Percentiles rank a stretch among this genome's conserved stretches.
Conservation (phyloP, 2,888 invertebrate species). For the Mythimna ferrago region DNA sequence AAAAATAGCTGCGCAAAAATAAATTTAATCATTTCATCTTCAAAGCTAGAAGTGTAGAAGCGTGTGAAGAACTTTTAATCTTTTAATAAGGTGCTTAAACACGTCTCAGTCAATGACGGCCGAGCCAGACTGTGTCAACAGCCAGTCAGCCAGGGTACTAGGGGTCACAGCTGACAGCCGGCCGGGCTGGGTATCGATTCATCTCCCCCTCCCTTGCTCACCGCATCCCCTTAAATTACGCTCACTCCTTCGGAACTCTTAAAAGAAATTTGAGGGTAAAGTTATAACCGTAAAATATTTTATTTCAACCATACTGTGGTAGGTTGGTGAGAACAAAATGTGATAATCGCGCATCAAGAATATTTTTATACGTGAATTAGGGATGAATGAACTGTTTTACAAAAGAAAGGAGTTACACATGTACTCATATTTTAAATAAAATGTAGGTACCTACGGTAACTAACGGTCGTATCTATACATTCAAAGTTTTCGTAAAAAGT, state of each 20-base stretch:
- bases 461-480: neutral
- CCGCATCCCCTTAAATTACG: slow-evolving; percentile 40
- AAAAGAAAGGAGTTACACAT: neutral
- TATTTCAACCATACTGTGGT: neutral
- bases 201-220: slow-evolving; percentile 41
- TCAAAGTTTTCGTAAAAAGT: neutral
- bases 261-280: slow-evolving; percentile 29
- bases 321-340: neutral
- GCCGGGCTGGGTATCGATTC: slow-evolving; percentile 67
- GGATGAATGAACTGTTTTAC: neutral
- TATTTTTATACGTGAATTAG: neutral
- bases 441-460: neutral
- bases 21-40: neutral
- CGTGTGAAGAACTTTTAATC: slow-evolving; percentile 32
- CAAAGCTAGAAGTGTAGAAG: slow-evolving; percentile 12
- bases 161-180: slow-evolving; percentile 62
- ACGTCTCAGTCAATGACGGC: slow-evolving; percentile 47
- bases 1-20: neutral
- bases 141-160: slow-evolving; percentile 25
- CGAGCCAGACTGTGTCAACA: slow-evolving; percentile 51
- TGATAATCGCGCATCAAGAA: neutral
- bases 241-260: slow-evolving; percentile 32
- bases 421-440: neutral
- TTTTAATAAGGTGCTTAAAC: slow-evolving; percentile 34
- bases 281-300: slow-evolving; percentile 5